Base-by-base conservation (phyloP, 2,888 invertebrate genomes). In the Apodemia duryi region DNA sequence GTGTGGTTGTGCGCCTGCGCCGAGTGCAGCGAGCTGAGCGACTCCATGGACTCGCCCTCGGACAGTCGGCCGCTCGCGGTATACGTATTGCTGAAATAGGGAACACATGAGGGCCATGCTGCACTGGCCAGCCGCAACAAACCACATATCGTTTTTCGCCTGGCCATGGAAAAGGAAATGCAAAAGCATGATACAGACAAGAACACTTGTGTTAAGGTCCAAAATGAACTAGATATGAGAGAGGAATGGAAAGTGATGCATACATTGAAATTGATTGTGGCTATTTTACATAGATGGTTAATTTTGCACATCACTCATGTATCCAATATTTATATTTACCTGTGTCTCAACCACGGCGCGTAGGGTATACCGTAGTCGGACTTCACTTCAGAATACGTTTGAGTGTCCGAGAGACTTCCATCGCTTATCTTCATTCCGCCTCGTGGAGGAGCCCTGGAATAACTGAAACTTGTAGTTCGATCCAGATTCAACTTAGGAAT, bases 41-140 rank as follows among this genome's bases (percentile, higher is more conserved):
- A 95, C 87, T 96, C 96, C 86, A 98, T 95, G 77, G 97, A 97
- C 85, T 98, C 98, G 66, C 98, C 97, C 83, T 98, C 98, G 63
- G 97, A 97, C 71, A 97, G 92, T 66, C 95, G 93, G 62, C 95
- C 95, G 72, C 95, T 95, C 69, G 95, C 95, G 63, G 94, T 94
- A 75, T 94, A 94, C 72, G 95, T 95, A 80, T 95, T 95, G 86
- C 94, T 94, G 88, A 80, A 93, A 91, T 73, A 80, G 84, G 78
- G 81, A 84, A 84, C 79, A 81, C 79, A 83, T 85, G 82, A 84
- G 71, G 80, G 80, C 77, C 80, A 77, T 77, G 81, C 80, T 77
- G 49, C n/a, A 13, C 46, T 11, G 82, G 79, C 81, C 82, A 83
- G 84, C 71, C 79, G 82, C 75, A 72, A 62, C 62, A 65, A 66